A percentile compares a stretch with the other conserved stretches of the same genome.
Evolutionary conservation across 2,888 invertebrate species (phyloP).

Genomic region (Loripinus fragilis): DNA sequence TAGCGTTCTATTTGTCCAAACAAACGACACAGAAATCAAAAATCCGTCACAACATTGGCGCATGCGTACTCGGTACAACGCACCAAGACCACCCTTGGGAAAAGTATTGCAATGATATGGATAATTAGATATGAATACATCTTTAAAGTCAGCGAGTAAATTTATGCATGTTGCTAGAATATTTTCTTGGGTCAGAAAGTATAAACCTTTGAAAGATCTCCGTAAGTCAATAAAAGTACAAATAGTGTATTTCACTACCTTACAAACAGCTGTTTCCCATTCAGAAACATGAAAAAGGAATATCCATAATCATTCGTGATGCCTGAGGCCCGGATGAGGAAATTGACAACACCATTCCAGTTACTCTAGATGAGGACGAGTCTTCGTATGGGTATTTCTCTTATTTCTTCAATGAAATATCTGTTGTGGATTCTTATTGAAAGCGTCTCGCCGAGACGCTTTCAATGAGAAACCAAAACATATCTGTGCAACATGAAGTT

Average conservation of each 20-base stretch:
- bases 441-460: no score
- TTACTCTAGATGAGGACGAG: no score
- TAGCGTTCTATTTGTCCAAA: no score
- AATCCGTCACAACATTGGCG: neutral
- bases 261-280: neutral
- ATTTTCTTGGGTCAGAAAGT: slow-evolving; percentile 14
- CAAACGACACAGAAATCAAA: no score
- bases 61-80: neutral
- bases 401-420: no score
- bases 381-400: no score
- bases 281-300: neutral
- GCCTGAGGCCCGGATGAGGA: no score
- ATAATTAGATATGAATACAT: slow-evolving; percentile 6
- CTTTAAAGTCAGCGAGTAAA: slow-evolving; percentile 10
- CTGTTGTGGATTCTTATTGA: no score
- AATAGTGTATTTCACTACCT: neutral
- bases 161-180: slow-evolving; percentile 14
- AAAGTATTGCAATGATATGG: slow-evolving; percentile 4
- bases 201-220: slow-evolving; percentile 3
- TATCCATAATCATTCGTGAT: no score
- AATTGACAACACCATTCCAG: no score
- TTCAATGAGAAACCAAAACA: no score
- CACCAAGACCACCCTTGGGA: slow-evolving; percentile 3
- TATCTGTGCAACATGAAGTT: no score
- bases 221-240: slow-evolving; percentile 10